A percentile compares a stretch with the other conserved stretches of the same genome.
Conservation (phyloP, 2,888 invertebrate genomes). For the Phorcus lineatus region DNA sequence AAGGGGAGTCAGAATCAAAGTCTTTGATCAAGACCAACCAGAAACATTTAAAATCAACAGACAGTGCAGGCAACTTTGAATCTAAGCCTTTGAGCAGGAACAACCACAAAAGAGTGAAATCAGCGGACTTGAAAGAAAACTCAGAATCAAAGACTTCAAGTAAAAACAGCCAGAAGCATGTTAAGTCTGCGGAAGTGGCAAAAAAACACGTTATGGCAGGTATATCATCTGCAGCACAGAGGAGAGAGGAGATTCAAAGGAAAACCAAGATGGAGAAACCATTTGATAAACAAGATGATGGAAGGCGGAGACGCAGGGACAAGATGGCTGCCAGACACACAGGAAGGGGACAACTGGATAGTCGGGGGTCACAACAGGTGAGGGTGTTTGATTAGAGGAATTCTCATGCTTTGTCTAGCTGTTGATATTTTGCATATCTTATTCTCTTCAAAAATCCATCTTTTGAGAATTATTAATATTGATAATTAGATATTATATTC, state of each 20-base stretch:
- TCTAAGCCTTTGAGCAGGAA: neutral
- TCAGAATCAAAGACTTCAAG: neutral
- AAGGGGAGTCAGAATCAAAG: neutral
- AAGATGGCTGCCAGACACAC: conserved; percentile 60
- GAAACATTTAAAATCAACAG: conserved; percentile 36
- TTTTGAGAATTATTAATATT: too few relatives aligned
- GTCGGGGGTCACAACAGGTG: neutral
- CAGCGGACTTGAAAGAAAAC: neutral
- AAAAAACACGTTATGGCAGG: conserved; percentile 51
- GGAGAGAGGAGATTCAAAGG: conserved; percentile 46
- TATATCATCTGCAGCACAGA: conserved; percentile 46
- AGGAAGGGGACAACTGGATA: conserved; percentile 38
- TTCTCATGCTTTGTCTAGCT: too few relatives aligned
- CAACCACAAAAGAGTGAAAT: neutral
- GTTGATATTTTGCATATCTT: too few relatives aligned
- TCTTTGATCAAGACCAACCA: conserved; percentile 30
- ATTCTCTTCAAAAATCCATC: too few relatives aligned
- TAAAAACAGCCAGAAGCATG: conserved; percentile 29
- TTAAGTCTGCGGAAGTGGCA: conserved; percentile 42
- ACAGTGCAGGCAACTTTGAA: conserved; percentile 7
- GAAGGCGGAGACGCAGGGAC: conserved; percentile 45
- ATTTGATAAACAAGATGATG: conserved; percentile 35
- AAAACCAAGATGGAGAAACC: conserved; percentile 41
- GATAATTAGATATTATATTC: too few relatives aligned
- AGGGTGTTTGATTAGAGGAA: neutral